These are phyloP conservation scores for Philaethria dido DNA, from an alignment of 2,888 invertebrate species.

Conservation along the genomic window DNA sequence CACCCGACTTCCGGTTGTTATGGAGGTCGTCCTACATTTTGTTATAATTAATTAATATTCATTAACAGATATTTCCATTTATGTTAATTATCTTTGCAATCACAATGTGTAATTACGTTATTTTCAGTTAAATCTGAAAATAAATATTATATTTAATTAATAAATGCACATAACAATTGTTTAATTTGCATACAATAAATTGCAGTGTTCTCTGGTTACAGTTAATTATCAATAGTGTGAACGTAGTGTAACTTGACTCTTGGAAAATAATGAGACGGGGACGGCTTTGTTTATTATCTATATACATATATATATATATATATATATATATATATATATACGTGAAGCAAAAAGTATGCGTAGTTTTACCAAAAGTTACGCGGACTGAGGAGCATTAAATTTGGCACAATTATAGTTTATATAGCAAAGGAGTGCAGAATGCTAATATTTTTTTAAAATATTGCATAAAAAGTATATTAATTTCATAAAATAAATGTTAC, in stretches of 20 bases:
- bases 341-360: no score
- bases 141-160: constrained; percentile 6
- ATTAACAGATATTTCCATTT: neutral
- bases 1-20: neutral
- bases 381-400: no score
- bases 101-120: neutral
- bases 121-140: neutral
- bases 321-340: no score
- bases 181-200: constrained; percentile 10
- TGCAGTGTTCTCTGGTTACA: neutral
- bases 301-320: neutral
- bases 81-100: constrained; percentile 8
- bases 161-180: constrained; percentile 8
- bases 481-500: no score
- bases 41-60: neutral
- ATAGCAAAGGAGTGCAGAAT: no score
- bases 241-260: constrained; percentile 2
- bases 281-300: neutral
- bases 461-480: no score
- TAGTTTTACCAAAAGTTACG: no score
- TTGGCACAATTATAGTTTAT: no score
- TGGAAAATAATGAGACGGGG: neutral
- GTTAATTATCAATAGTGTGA: constrained; percentile 11
- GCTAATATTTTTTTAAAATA: no score
- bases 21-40: neutral